Base-by-base conservation (phyloP, 2,888 invertebrate genomes). In the Hybos culiciformis region DNA sequence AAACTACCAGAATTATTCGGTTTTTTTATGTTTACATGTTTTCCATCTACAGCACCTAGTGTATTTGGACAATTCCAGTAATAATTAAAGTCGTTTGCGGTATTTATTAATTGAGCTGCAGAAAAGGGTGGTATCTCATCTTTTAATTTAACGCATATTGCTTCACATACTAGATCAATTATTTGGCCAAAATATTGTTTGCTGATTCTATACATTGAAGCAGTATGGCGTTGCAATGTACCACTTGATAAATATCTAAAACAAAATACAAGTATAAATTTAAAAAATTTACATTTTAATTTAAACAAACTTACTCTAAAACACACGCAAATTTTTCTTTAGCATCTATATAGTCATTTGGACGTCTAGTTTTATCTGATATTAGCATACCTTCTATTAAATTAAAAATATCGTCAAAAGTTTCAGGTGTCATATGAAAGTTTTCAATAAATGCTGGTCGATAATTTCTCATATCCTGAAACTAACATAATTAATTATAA, bases 41-140 rank as follows among this genome's bases (percentile, higher is more conserved):
- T 55, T 21, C 51, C 50, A 32, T 55, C 54, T 38, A 55, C 45
- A 19, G 53, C 51, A 17, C 53, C 54, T 42, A 50, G 19, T 41
- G 52, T 51, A 37, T 51, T 47, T 34, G 47, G 40, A 26, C 51
- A 48, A 37, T 53, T 46, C 51, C 50, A 53, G 11, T n/a, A 11
- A 12, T 9, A 29, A 37, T 42, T 21, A 37, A 19, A 42, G 14
- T 37, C 31, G 2, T 42, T 42, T 1, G 37, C 11, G 15, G 12
- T 37, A 3, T 37, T 18, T n/a, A 37, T 14, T 8, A 36, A 9
- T 7, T 6, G 9, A 23, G 7, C 9, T 23, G 6, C 23, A 23
- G 6, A 6, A 23, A 23, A 23, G 14, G 14, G 18, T 29, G 9
- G n/a, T 18, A 37, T 37, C n/a, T n/a, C n/a, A 15, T 42, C 37